These are phyloP conservation scores for Ifrita kowaldi DNA, from an alignment of 2,113 vertebrate species.

Conservation along the genomic window DNA sequence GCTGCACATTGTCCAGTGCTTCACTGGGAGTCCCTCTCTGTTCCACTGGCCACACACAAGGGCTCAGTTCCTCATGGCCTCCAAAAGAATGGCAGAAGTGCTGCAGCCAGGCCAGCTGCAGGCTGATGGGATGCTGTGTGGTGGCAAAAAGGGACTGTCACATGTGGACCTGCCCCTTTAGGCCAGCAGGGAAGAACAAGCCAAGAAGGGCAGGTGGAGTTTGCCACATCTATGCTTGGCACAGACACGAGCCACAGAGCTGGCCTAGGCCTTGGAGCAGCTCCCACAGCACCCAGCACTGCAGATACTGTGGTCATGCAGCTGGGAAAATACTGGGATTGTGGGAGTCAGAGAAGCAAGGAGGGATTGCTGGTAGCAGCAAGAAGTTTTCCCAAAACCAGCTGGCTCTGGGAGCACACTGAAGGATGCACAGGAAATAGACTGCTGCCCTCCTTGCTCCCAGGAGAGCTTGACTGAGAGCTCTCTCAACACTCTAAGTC, in stretches of 20 bases:
- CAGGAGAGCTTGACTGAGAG: neutral
- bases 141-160: neutral
- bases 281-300: neutral
- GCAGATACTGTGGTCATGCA: neutral
- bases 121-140: fast-evolving
- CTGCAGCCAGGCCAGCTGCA: neutral
- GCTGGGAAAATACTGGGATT: neutral
- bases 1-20: neutral
- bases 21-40: neutral
- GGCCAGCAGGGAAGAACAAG: neutral
- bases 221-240: neutral
- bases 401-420: neutral
- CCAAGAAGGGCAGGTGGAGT: neutral
- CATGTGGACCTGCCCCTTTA: neutral
- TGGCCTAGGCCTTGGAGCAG: neutral
- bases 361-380: neutral
- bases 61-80: neutral
- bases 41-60: neutral
- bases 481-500: neutral
- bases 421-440: neutral
- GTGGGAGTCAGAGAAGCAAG: neutral
- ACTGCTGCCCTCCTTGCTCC: neutral
- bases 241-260: neutral
- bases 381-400: neutral
- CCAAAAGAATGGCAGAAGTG: neutral